Evolutionary conservation across 2,113 vertebrate species (phyloP), one percentile per base, ranked within the genome.

Genomic region (Electrona antarctica): DNA sequence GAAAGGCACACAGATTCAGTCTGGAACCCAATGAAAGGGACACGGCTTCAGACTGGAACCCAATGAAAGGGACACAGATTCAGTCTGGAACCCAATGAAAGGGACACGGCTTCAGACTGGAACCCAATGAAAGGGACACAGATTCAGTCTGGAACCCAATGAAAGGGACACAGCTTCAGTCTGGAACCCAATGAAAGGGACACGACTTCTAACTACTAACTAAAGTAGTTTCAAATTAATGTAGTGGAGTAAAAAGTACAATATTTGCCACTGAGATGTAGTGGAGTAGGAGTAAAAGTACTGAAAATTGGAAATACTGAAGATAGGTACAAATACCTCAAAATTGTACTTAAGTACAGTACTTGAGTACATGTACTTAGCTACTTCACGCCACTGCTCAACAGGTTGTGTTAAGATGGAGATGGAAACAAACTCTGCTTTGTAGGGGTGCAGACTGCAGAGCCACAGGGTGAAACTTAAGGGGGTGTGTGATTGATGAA

Each of bases 401-500:
- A 64, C 47, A 74, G 47, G 67, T 51, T 69, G 48, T 28, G 54
- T 62, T 0, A 51, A 66, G 46, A 51, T 28, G 56, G 13, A 48
- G 8, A 51, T 70, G 45, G 45, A 54, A 58, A 49, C 9, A 65
- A 49, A 11, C 21, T 1, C 11, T 4, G n/a, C 1, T 0, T 28
- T 68, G 58, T 54, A 52, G 63, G 48, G 29, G 15, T 52, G 62
- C 62, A 14, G 73, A 57, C 3, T 15, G 47, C 21, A 60, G 67
- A 78, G 76, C 50, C 63, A 51, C 52, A 50, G 66, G 74, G 49
- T 15, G 45, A 65, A 71, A 77, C 71, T 68, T 77, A 67, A 78
- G 49, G 73, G 49, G 71, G 8, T 7, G 10, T 7, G 10, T 88
- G 84, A 91, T 83, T 81, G 78, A 90, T 90, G 79, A 87, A 84